A percentile compares a stretch with the other conserved stretches of the same genome.
These are phyloP conservation scores for Clarias batrachus DNA, from an alignment of 2,113 vertebrate species.

Conservation along the genomic window DNA sequence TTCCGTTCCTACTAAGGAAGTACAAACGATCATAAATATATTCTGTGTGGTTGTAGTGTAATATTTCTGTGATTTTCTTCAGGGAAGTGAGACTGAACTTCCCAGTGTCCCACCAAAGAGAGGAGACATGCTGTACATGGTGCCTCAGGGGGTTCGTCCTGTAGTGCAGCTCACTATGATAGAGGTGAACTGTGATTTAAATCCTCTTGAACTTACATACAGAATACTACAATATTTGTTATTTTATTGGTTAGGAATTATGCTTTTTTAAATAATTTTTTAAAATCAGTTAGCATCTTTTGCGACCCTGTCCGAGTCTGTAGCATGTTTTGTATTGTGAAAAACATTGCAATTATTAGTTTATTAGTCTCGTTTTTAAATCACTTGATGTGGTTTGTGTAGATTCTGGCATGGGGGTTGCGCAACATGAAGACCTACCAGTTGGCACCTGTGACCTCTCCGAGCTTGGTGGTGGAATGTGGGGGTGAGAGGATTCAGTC, in stretches of 20 bases:
- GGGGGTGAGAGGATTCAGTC: conserved; percentile 87
- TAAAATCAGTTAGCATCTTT: not conserved
- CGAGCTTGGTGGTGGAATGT: conserved; percentile 92
- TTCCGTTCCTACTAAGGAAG: not conserved
- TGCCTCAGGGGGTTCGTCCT: conserved; percentile 93
- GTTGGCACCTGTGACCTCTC: conserved; percentile 85
- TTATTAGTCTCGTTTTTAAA: not conserved
- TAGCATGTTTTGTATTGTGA: not conserved
- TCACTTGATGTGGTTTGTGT: conserved; percentile 5
- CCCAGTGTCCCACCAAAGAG: conserved; percentile 88
- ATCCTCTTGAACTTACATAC: not conserved
- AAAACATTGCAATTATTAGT: not conserved
- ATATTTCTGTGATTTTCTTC: conserved; percentile 26
- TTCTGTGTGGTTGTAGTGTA: not conserved
- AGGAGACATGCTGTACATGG: conserved; percentile 89
- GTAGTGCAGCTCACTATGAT: conserved; percentile 94
- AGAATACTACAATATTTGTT: not conserved
- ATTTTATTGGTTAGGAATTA: not conserved
- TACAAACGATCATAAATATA: not conserved
- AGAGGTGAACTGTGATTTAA: conserved; percentile 73
- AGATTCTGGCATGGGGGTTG: conserved; percentile 96
- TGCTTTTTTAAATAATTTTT: too few relatives aligned
- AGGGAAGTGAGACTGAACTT: conserved; percentile 79
- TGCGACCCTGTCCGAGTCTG: not conserved
- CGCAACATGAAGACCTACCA: conserved; percentile 97